Evolutionary conservation across 2,888 invertebrate genomes (phyloP), one percentile per base, ranked within the genome.

Genomic region (Deilephila porcellus): DNA sequence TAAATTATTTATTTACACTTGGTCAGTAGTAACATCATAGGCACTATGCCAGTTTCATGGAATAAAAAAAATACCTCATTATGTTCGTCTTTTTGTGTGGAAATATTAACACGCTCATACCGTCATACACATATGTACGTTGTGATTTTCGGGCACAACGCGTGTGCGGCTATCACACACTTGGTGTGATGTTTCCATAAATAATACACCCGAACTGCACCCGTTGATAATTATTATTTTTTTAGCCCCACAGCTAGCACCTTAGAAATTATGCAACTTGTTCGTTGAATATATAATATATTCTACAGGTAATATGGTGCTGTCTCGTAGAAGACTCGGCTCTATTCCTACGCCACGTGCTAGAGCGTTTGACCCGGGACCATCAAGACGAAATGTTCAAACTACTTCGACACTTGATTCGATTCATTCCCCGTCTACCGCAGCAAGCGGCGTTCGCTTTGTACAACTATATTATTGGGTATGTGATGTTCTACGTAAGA

Each of bases 381-480:
- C 97, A 98, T 75, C 98, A 98, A 90, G 99, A 99, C 82, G 96
- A 98, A 82, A 98, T 99, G 97, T 98, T 99, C 87, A 99, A 99
- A 90, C 95, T 98, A 79, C 90, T 99, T 20, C 96, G 99, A 0
- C 98, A 99, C 85, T 95, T 99, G 72, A 98, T 99, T 76, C 96
- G 99, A 74, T 98, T 99, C 88, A 97, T 99, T 70, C 98, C 98
- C 0, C 97, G 98, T 67, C 91, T 99, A 75, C 99, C 99, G 0
- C 98, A 98, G 80, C 99, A 99, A 90, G 99, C 99, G 0, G 99
- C 99, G 0, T 99, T 99, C 91, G 98, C 99, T 0, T 92, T 99
- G 0, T 99, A 99, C 91, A 99, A 99, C 95, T 99, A 99, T 85
- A 97, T 99, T 82, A 99, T 99, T 81, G 99, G 99, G 1, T 99